A percentile compares a stretch with the other conserved stretches of the same genome.
Conservation (phyloP, 2,113 vertebrate species). For the Lota lota region DNA sequence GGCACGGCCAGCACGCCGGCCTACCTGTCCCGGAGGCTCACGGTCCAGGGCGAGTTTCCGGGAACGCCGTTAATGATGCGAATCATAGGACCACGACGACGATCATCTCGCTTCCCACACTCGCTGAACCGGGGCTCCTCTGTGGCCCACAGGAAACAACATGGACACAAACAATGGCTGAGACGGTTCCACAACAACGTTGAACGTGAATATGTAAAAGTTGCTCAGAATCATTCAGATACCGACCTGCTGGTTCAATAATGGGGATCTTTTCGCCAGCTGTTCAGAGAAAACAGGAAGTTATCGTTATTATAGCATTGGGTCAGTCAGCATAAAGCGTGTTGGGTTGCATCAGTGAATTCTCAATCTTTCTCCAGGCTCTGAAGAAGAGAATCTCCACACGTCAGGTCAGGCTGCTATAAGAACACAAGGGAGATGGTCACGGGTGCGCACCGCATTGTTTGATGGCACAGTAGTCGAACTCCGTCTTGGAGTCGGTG, state of each 20-base stretch:
- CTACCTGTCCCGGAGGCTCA: slow-evolving; percentile 92
- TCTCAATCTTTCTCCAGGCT: too few relatives aligned
- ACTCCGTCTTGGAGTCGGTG: slow-evolving; percentile 84
- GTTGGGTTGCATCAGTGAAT: too few relatives aligned
- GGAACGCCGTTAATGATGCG: slow-evolving; percentile 83
- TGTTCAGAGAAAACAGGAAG: slow-evolving; percentile 48
- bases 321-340: too few relatives aligned
- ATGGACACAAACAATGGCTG: background rate
- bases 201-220: background rate
- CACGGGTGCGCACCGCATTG: slow-evolving; percentile 77
- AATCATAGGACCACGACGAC: slow-evolving; percentile 12
- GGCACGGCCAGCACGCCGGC: background rate
- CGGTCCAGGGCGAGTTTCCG: slow-evolving; percentile 94
- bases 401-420: background rate
- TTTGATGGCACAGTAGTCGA: slow-evolving; percentile 93
- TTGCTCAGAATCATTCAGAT: slow-evolving; percentile 7
- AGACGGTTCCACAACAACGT: background rate
- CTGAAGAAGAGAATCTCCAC: too few relatives aligned
- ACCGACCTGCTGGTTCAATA: slow-evolving; percentile 67
- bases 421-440: background rate
- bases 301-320: too few relatives aligned
- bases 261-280: slow-evolving; percentile 71
- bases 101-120: slow-evolving; percentile 83
- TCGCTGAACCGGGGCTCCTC: slow-evolving; percentile 80
- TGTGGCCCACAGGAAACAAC: slow-evolving; percentile 46